Evolutionary conservation across 1,140 invertebrate species (phyloP).

Genomic region (Yoshiicerus persimilis): DNA sequence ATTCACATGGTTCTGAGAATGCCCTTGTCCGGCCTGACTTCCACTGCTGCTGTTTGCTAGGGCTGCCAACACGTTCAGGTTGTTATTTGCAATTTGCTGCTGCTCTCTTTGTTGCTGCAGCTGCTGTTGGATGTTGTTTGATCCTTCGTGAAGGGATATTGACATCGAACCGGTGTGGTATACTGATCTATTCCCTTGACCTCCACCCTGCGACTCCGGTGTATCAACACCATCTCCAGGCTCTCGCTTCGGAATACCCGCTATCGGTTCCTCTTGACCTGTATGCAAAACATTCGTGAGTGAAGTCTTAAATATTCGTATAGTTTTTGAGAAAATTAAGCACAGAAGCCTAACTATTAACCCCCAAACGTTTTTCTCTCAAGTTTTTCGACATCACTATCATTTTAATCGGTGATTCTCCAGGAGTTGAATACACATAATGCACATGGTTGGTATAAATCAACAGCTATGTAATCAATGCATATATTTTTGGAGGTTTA

Average conservation of each 20-base stretch:
- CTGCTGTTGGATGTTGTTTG: constrained; percentile 24
- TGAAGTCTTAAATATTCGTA: too few species aligned
- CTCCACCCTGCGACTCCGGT: background rate
- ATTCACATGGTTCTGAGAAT: background rate
- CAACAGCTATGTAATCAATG: too few species aligned
- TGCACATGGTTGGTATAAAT: too few species aligned
- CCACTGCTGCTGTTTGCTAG: constrained; percentile 1
- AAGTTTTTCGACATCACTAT: too few species aligned
- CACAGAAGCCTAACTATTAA: too few species aligned
- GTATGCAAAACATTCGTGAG: background rate
- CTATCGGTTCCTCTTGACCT: background rate
- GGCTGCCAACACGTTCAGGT: constrained; percentile 30
- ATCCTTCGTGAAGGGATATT: background rate
- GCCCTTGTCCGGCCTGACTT: background rate
- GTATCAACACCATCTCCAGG: background rate
- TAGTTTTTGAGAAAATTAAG: too few species aligned
- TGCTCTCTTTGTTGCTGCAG: background rate
- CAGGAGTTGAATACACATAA: too few species aligned
- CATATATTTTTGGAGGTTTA: too few species aligned
- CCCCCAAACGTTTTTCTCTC: too few species aligned
- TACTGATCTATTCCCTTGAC: background rate
- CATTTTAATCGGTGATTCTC: too few species aligned
- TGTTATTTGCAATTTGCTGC: background rate
- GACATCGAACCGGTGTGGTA: background rate
- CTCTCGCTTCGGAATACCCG: background rate